Evolutionary conservation across 2,797 vertebrate genomes (phyloP).

Genomic region (Prionace glauca): DNA sequence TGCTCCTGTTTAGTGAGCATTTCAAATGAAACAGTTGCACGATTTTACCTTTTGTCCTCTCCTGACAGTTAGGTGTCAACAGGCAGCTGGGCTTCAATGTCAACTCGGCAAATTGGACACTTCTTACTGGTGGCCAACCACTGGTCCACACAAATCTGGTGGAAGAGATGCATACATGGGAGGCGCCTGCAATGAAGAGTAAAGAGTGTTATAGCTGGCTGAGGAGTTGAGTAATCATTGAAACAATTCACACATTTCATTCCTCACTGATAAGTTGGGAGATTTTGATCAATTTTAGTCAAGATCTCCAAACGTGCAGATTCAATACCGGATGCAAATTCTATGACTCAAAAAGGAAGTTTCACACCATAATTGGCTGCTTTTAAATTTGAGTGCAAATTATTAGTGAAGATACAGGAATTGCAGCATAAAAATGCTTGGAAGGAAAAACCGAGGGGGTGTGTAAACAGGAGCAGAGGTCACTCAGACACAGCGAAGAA

Average conservation of each 20-base stretch:
- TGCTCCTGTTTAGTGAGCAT: neutral
- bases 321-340: neutral
- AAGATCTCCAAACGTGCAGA: neutral
- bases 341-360: neutral
- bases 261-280: too few species aligned
- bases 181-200: conserved; percentile 1
- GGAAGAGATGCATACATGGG: conserved; percentile 33
- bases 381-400: neutral
- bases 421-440: neutral
- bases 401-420: neutral
- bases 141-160: conserved; percentile 36
- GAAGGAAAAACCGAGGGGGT: neutral
- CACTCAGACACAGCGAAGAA: neutral
- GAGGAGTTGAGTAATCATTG: too few species aligned
- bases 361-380: neutral
- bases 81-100: conserved; percentile 34
- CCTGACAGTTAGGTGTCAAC: conserved; percentile 15
- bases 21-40: neutral
- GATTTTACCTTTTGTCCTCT: neutral
- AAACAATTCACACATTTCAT: neutral
- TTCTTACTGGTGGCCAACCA: conserved; percentile 37
- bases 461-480: neutral
- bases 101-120: conserved; percentile 34
- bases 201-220: neutral
- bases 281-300: neutral